A percentile compares a stretch with the other conserved stretches of the same genome.
phyloP scores from a whole-genome alignment of 2,888 invertebrate genomes.

The Lasioglossum morio region DNA sequence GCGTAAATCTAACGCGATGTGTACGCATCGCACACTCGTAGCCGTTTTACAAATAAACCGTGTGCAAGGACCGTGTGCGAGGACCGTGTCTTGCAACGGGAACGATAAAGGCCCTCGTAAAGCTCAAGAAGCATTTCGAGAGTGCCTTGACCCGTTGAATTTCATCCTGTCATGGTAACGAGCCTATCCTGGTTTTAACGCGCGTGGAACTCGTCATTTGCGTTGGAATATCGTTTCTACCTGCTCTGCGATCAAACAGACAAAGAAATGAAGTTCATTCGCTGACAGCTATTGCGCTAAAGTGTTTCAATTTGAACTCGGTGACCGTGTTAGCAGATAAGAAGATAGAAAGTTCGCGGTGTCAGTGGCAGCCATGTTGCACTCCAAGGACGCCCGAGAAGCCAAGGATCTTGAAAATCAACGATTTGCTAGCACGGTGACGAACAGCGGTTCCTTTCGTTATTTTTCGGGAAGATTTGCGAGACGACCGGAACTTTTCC shows the following conservation, averaged over 20 bases:
- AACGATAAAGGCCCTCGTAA: constrained; percentile 24
- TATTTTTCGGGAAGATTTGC: constrained; percentile 66
- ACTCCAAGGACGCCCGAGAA: background rate
- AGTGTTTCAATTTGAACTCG: background rate
- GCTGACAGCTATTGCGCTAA: too few relatives aligned
- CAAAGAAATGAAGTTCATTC: too few relatives aligned
- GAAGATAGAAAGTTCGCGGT: background rate
- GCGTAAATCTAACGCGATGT: constrained; percentile 12
- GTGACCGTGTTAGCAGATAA: too few relatives aligned
- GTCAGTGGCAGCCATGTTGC: background rate
- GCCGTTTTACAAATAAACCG: constrained; percentile 23
- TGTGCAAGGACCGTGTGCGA: background rate
- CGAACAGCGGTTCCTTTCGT: constrained; percentile 7
- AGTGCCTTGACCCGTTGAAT: constrained; percentile 4
- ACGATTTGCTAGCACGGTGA: constrained; percentile 53
- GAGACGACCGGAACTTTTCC: constrained; percentile 62
- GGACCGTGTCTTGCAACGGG: background rate
- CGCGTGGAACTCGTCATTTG: background rate
- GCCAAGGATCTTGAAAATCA: constrained; percentile 49
- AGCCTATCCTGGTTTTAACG: constrained; percentile 22
- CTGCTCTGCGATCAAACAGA: background rate
- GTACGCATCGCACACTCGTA: background rate
- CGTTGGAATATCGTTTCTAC: background rate
- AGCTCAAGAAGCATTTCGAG: background rate
- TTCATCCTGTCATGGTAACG: constrained; percentile 9